Conservation (phyloP, 2,113 vertebrate genomes). For the Nyctereutes procyonoides region DNA sequence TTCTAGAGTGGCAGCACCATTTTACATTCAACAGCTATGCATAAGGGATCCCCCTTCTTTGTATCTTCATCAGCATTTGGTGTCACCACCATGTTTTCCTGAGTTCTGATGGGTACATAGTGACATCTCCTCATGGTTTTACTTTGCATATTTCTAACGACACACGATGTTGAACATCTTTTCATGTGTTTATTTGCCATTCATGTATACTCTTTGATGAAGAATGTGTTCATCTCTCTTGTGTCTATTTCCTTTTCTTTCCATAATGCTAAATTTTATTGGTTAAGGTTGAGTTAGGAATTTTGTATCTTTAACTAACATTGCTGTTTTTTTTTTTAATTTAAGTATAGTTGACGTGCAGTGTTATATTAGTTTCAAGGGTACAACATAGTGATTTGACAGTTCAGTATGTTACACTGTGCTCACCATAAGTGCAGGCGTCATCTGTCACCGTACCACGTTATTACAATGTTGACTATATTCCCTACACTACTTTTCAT, state of each 20-base stretch:
- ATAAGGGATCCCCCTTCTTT: rapidly evolving
- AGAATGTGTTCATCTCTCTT: not conserved
- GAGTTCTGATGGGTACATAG: not conserved
- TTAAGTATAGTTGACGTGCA: not conserved
- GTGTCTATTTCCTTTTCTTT: not conserved
- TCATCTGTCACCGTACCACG: not conserved
- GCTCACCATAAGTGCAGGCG: not conserved
- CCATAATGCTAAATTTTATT: not conserved
- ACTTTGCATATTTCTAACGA: not conserved
- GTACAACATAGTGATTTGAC: not conserved
- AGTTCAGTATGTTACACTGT: not conserved
- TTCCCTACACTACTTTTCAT: not conserved
- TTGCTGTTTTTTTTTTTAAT: not conserved
- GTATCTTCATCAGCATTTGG: not conserved
- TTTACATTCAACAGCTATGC: not conserved
- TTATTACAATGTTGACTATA: not conserved
- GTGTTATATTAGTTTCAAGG: not conserved
- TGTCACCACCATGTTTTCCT: not conserved
- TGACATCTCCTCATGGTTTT: not conserved
- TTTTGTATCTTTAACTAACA: not conserved
- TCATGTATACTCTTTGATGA: not conserved
- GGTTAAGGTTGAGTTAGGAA: not conserved
- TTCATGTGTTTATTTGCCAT: not conserved
- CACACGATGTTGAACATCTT: not conserved
- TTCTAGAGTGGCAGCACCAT: not conserved